A percentile compares a stretch with the other conserved stretches of the same genome.
Evolutionary conservation across 2,888 invertebrate genomes (phyloP).

Genomic region (Eupithecia abbreviata): DNA sequence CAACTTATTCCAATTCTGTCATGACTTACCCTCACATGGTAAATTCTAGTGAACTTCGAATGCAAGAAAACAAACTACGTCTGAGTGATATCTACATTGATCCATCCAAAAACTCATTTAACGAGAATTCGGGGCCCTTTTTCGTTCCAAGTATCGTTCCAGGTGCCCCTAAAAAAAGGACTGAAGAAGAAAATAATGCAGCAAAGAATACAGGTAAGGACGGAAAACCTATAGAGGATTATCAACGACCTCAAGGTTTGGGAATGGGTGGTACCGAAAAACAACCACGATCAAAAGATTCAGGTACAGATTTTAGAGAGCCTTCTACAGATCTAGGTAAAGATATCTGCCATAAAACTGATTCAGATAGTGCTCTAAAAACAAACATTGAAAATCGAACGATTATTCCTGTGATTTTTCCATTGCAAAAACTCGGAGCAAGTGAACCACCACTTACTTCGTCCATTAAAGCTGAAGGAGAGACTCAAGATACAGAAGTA

Average conservation of each 20-base stretch:
- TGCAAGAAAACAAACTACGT: slow-evolving; percentile 43
- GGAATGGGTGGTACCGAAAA: neutral
- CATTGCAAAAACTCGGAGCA: neutral
- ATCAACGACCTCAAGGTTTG: neutral
- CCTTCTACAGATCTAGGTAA: neutral
- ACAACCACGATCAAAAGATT: neutral
- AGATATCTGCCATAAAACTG: neutral
- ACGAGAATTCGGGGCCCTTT: slow-evolving; percentile 50
- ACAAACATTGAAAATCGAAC: neutral
- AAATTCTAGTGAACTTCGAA: slow-evolving; percentile 45
- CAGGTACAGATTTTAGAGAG: neutral
- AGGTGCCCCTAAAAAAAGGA: neutral
- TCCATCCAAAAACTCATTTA: slow-evolving; percentile 42
- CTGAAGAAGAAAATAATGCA: neutral
- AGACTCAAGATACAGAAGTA: neutral
- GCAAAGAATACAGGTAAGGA: neutral
- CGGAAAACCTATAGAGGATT: neutral
- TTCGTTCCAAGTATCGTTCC: slow-evolving; percentile 36
- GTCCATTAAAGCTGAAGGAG: neutral
- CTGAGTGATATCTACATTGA: slow-evolving; percentile 15
- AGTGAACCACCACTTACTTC: neutral
- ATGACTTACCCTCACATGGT: slow-evolving; percentile 64
- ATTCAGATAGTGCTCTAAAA: neutral
- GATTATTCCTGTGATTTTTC: neutral
- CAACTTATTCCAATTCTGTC: slow-evolving; percentile 57